Evolutionary conservation across 64 coral and sea anemone species (phyloP).

Genomic region (Acropora yongei): DNA sequence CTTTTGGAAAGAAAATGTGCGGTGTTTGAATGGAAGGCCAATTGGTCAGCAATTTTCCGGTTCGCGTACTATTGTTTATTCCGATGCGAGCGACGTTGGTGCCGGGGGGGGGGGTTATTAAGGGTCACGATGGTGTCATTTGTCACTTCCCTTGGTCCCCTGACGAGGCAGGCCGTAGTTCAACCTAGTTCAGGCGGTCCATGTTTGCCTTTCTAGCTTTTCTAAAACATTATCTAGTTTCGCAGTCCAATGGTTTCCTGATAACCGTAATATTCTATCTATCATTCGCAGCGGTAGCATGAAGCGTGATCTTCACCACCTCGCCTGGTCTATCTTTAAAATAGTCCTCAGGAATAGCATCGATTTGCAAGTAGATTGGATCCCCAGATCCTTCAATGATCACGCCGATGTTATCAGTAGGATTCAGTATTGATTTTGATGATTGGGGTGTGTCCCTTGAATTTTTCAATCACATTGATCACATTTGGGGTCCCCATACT

Average conservation of each 20-base stretch:
- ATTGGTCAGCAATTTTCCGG: neutral
- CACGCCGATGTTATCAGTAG: constrained; percentile 7
- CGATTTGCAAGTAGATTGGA: constrained; percentile 1
- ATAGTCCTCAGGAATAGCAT: neutral
- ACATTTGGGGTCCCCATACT: constrained; percentile 25
- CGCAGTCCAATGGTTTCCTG: neutral
- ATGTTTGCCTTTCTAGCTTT: constrained; percentile 19
- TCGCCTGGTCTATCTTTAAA: constrained; percentile 24
- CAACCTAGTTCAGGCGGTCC: constrained; percentile 19
- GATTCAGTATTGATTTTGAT: constrained; percentile 29
- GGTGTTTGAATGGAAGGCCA: neutral
- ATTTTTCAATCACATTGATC: neutral
- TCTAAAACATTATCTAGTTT: neutral
- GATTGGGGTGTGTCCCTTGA: constrained; percentile 13
- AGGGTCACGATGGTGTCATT: constrained; percentile 24
- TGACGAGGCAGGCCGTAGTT: constrained; percentile 2
- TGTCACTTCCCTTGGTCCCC: neutral
- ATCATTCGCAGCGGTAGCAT: constrained; percentile 11
- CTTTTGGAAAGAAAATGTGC: neutral
- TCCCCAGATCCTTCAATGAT: neutral
- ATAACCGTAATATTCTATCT: neutral
- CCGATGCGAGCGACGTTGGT: constrained; percentile 18
- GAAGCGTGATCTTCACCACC: neutral
- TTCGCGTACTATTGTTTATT: constrained; percentile 9
- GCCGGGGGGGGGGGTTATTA: neutral